Evolutionary conservation across 2,888 invertebrate species (phyloP).

Genomic region (Baccha elongata): DNA sequence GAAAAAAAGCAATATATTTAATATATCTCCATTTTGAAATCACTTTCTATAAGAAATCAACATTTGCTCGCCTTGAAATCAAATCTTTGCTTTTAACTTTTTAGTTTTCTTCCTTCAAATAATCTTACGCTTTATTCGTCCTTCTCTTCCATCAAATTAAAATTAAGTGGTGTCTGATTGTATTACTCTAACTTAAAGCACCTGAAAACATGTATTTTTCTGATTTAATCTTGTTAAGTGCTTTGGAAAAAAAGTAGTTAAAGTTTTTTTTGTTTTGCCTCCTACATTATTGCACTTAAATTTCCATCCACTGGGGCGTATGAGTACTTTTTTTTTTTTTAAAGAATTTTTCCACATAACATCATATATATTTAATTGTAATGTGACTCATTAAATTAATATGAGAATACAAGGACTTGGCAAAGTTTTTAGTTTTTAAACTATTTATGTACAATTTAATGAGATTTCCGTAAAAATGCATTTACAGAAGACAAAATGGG

Average conservation of each 20-base stretch:
- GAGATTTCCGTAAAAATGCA: slow-evolving; percentile 5
- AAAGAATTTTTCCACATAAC: slow-evolving; percentile 2
- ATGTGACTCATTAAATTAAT: slow-evolving; percentile 29
- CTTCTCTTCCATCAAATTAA: not conserved
- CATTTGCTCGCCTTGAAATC: too few relatives aligned
- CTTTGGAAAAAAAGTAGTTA: slow-evolving; percentile 9
- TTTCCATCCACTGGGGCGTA: slow-evolving; percentile 7
- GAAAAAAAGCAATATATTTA: too few relatives aligned
- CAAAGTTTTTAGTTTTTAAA: not conserved
- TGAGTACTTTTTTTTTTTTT: slow-evolving; percentile 15
- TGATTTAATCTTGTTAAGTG: slow-evolving; percentile 29
- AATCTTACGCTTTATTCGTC: not conserved
- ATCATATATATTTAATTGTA: slow-evolving; percentile 27
- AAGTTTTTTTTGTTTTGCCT: not conserved
- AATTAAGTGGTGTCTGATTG: slow-evolving; percentile 15
- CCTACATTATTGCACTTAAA: not conserved
- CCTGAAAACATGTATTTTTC: slow-evolving; percentile 15
- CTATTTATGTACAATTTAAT: slow-evolving; percentile 2
- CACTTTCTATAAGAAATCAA: too few relatives aligned
- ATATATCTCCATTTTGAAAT: too few relatives aligned
- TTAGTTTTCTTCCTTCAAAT: not conserved
- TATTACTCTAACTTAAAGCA: slow-evolving; percentile 23
- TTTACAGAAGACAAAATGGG: too few relatives aligned
- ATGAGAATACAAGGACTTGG: slow-evolving; percentile 5
- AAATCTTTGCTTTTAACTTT: not conserved